Percentiles rank a stretch among this genome's conserved stretches.
phyloP scores from a whole-genome alignment of 2,888 invertebrate genomes.

The Troides helena region DNA sequence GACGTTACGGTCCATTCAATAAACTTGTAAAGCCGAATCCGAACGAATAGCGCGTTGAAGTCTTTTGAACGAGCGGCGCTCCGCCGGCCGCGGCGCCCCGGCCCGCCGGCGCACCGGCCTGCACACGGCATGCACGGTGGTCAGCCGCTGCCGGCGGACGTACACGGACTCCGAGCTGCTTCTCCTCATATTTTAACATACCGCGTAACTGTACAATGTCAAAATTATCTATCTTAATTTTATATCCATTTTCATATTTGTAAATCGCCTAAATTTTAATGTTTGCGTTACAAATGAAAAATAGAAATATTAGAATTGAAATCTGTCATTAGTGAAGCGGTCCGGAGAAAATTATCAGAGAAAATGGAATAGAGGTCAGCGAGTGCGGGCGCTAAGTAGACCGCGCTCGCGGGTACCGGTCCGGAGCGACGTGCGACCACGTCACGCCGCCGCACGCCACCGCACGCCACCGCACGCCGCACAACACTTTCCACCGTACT shows the following conservation, averaged over 20 bases:
- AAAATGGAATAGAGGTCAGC: slow-evolving; percentile 17
- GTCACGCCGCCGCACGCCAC: slow-evolving; percentile 15
- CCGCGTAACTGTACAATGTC: too few species aligned
- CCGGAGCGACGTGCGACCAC: slow-evolving; percentile 15
- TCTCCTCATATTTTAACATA: too few species aligned
- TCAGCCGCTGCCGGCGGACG: too few species aligned
- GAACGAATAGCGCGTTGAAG: slow-evolving; percentile 24
- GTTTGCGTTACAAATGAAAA: too few species aligned
- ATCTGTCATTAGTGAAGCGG: neutral
- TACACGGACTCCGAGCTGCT: too few species aligned
- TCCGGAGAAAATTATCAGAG: slow-evolving; percentile 2
- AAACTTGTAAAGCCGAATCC: neutral
- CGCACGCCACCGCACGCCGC: neutral
- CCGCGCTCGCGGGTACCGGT: slow-evolving; percentile 25
- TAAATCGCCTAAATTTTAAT: too few species aligned
- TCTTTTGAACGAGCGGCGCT: slow-evolving; percentile 23
- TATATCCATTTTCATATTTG: too few species aligned
- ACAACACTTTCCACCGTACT: slow-evolving; percentile 3
- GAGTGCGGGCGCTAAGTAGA: slow-evolving; percentile 17
- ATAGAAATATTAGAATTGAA: too few species aligned
- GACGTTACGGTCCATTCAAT: neutral
- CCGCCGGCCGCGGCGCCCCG: slow-evolving; percentile 3
- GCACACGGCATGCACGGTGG: too few species aligned
- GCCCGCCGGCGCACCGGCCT: too few species aligned
- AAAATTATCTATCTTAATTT: too few species aligned